These are phyloP conservation scores for Triplophysa siluroides DNA, from an alignment of 2,113 vertebrate genomes.

Conservation along the genomic window DNA sequence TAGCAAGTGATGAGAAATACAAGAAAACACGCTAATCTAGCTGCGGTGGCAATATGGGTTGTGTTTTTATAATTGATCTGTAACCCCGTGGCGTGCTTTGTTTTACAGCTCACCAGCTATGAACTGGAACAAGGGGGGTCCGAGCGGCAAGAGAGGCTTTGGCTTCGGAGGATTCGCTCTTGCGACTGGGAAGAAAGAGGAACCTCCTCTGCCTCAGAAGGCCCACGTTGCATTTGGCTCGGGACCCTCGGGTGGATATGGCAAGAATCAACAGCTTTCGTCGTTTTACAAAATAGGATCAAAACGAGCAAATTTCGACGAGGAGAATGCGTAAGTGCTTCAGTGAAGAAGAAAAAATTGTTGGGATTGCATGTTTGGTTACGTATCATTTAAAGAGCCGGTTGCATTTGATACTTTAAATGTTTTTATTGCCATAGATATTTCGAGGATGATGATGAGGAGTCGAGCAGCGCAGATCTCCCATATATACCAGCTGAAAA, in stretches of 20 bases:
- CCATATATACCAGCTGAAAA: constrained; percentile 98
- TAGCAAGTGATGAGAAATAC: neutral
- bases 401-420: neutral
- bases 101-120: constrained; percentile 70
- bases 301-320: constrained; percentile 95
- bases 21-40: neutral
- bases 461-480: constrained; percentile 86
- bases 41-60: too few relatives aligned
- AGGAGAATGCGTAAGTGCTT: constrained; percentile 88
- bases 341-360: too few relatives aligned
- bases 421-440: constrained; percentile 69
- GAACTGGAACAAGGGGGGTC: constrained; percentile 99
- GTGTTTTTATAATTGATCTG: neutral
- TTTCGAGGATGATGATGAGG: constrained; percentile 98
- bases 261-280: constrained; percentile 89
- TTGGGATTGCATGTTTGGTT: too few relatives aligned
- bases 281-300: constrained; percentile 99
- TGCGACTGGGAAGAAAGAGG: constrained; percentile 88
- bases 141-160: constrained; percentile 92
- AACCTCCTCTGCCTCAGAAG: constrained; percentile 78
- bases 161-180: constrained; percentile 97
- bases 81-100: neutral
- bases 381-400: neutral
- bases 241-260: constrained; percentile 78
- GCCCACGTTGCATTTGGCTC: constrained; percentile 86